These are phyloP conservation scores for Parasteatoda tepidariorum DNA, from an alignment of 1,140 invertebrate genomes.

Conservation along the genomic window DNA sequence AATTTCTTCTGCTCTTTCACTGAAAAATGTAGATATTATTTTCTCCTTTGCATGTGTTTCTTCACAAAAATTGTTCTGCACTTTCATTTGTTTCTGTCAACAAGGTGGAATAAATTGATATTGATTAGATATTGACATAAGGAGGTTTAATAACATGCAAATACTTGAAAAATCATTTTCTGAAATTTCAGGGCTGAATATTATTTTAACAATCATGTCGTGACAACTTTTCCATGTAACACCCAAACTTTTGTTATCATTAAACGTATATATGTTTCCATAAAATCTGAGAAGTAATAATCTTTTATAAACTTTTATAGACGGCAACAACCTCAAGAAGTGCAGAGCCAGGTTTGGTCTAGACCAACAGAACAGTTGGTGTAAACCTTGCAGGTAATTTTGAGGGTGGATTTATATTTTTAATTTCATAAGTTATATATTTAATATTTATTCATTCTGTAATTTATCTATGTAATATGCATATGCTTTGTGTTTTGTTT, in stretches of 20 bases:
- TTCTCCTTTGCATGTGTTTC: constrained; percentile 46
- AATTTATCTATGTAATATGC: not conserved
- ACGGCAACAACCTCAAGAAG: constrained; percentile 97
- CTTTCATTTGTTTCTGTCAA: constrained; percentile 48
- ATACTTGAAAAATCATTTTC: not conserved
- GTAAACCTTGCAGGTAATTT: constrained; percentile 97
- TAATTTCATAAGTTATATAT: not conserved
- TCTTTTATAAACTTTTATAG: constrained; percentile 62
- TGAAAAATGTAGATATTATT: constrained; percentile 7
- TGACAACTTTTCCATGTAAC: too few relatives aligned
- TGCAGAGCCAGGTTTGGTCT: constrained; percentile 98
- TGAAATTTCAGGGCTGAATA: constrained; percentile 59
- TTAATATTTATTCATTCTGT: not conserved
- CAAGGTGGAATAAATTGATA: constrained; percentile 47
- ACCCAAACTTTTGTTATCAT: not conserved
- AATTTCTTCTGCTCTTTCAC: constrained; percentile 43
- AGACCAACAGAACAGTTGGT: constrained; percentile 99
- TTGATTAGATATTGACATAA: not conserved
- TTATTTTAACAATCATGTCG: too few relatives aligned
- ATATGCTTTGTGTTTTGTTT: not conserved
- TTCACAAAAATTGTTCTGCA: constrained; percentile 35
- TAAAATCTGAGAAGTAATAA: not conserved
- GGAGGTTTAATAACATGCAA: not conserved
- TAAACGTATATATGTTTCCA: not conserved
- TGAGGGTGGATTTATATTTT: too few relatives aligned